Evolutionary conservation across 2,888 invertebrate genomes (phyloP), one percentile per base, ranked within the genome.

Genomic region (Scaptodrosophila latifasciaeformis): DNA sequence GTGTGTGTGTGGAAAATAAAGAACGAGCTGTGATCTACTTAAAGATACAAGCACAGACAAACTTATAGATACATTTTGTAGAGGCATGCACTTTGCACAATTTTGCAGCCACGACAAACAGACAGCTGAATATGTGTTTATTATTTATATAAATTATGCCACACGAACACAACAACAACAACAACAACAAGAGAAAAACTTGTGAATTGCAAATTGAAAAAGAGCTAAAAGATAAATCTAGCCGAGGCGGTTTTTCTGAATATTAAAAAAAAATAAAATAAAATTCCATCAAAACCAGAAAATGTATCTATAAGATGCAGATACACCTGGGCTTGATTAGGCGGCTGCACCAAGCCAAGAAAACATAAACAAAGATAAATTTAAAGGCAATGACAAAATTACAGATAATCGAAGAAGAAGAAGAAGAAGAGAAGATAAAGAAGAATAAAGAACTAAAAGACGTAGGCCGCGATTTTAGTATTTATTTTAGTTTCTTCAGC

Each of bases 311-410:
- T 53, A 59, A 79, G 80, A 66, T 69, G 69, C 71, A 62, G 35
- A 34, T 34, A 57, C 45, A 46, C 51, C 44, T 34, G n/a, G 5
- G 12, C 34, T 34, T 10, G 12, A 10, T 34, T 12, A 13, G n/a
- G 12, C 54, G 55, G 42, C 45, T 49, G 55, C 58, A 56, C 29
- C 46, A n/a, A n/a, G n/a, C 39, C 47, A 44, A 43, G 44, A 47
- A 49, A 55, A 51, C 56, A 59, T 69, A 78, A 78, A 76, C 67
- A 72, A 67, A 63, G 72, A 65, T 76, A 65, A 75, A 75, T 49
- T 50, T 69, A 49, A 52, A 63, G 55, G 74, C 77, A 79, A 75
- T 76, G 77, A 79, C 77, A 75, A 76, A 75, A 75, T 77, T 77
- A 62, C 66, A 68, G 68, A 68, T 76, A 77, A 79, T 71, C n/a